Base-by-base conservation (phyloP, 2,888 invertebrate species). In the Cerastis leucographa region DNA sequence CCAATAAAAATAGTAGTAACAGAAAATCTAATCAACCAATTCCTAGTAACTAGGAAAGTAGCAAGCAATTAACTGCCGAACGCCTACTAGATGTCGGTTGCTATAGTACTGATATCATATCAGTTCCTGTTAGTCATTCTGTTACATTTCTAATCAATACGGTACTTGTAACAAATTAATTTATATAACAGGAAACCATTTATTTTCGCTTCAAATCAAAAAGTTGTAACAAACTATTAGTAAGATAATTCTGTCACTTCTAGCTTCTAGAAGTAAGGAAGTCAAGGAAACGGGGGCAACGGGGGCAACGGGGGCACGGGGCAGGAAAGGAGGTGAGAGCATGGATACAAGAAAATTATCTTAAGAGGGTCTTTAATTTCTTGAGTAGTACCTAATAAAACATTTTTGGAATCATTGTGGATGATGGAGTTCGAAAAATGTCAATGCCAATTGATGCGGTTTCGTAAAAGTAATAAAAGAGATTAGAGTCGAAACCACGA, bases 101-200 rank as follows among this genome's bases (percentile, higher is more conserved):
- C 56, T 17, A n/a, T n/a, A 84, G 74, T 82, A 85, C 29, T 72
- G 83, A 85, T 87, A 87, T 6, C 25, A 17, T 86, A 86, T 86
- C 85, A 83, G 74, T 86, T 86, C 86, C 86, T 83, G 83, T 85
- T 73, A 73, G 9, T 76, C 70, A 71, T 25, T 22, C 42, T 42
- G 54, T 68, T 46, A 59, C 69, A 76, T 83, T 75, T 76, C 73
- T 85, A 65, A 81, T 85, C n/a, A 71, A 54, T 49, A 29, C 46
- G 66, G 61, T 62, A 54, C 35, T 54, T 65, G 46, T 65, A 62
- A 54, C 71, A 46, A 67, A 49, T 81, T 64, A 62, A 74, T 67
- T 59, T 40, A 59, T 73, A 42, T 51, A 56, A 69, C 72, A 49
- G 72, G 71, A 71, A 69, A 59, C 49, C 35, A 17, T 71, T 78